Percentiles rank a stretch among this genome's conserved stretches.
Conservation (phyloP, 2,888 invertebrate genomes). For the Dysmachus trigonus region DNA sequence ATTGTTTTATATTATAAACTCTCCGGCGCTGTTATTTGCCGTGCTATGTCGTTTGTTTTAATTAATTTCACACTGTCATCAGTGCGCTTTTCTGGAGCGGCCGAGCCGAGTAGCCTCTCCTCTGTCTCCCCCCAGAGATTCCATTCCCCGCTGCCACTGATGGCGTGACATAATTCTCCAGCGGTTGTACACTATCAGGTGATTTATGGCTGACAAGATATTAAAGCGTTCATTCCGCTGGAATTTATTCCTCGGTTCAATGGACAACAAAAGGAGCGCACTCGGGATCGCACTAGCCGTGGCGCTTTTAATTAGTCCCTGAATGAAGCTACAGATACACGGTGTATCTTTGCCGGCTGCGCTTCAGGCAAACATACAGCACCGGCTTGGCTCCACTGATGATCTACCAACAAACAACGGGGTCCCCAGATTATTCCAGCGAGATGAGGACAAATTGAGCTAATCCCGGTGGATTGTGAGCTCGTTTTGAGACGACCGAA, state of each 20-base stretch:
- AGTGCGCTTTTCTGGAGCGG: not conserved
- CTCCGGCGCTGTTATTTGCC: not conserved
- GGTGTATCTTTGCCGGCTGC: not conserved
- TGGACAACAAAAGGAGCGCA: not conserved
- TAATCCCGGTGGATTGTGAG: not conserved
- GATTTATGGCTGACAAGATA: not conserved
- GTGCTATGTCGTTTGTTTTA: constrained; percentile 19
- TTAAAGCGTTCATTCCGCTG: not conserved
- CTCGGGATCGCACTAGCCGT: not conserved
- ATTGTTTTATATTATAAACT: not conserved
- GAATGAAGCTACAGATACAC: not conserved
- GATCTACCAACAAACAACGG: not conserved
- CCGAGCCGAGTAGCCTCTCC: not conserved
- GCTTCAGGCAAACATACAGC: too few species aligned
- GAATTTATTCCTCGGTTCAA: not conserved
- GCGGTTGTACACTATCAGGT: not conserved
- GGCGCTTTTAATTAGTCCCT: not conserved
- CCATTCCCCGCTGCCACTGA: not conserved
- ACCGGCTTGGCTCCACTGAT: not conserved
- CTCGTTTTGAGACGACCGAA: not conserved
- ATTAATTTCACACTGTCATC: constrained; percentile 25
- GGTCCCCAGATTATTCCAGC: not conserved
- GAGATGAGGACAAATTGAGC: not conserved
- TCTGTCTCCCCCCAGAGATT: not conserved
- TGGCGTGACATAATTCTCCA: not conserved